Percentiles rank a stretch among this genome's conserved stretches.
Conservation (phyloP, 2,113 vertebrate genomes). For the Campylomormyrus tamandua region DNA sequence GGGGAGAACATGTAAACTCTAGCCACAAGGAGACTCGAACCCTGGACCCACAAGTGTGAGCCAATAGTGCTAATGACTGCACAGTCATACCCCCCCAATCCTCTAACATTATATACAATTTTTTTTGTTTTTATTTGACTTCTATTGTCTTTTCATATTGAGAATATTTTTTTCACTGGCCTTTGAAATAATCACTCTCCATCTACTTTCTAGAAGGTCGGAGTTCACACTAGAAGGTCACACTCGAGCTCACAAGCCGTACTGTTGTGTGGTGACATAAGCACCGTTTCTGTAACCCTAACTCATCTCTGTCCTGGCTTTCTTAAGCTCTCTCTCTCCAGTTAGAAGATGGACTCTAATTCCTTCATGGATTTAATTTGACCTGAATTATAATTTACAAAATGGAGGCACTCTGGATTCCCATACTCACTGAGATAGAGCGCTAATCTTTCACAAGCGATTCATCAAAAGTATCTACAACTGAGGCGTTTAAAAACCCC, state of each 20-base stretch:
- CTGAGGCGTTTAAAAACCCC: background rate
- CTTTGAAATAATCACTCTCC: background rate
- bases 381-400: conserved; percentile 54
- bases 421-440: background rate
- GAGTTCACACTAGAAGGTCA: background rate
- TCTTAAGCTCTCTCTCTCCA: conserved; percentile 49
- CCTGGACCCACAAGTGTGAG: background rate
- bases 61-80: background rate
- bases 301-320: conserved; percentile 27
- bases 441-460: background rate
- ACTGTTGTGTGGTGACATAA: conserved; percentile 23
- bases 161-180: background rate
- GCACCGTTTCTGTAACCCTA: conserved; percentile 45
- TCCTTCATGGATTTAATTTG: conserved; percentile 76
- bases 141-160: background rate
- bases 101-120: background rate
- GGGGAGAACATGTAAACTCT: background rate
- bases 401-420: background rate
- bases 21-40: background rate
- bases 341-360: conserved; percentile 75
- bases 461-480: background rate
- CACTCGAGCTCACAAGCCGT: background rate
- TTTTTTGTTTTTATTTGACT: background rate
- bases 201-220: background rate
- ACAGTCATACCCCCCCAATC: background rate